A percentile compares a stretch with the other conserved stretches of the same genome.
Conservation (phyloP, 2,113 vertebrate genomes). For the Mastomys natalensis region DNA sequence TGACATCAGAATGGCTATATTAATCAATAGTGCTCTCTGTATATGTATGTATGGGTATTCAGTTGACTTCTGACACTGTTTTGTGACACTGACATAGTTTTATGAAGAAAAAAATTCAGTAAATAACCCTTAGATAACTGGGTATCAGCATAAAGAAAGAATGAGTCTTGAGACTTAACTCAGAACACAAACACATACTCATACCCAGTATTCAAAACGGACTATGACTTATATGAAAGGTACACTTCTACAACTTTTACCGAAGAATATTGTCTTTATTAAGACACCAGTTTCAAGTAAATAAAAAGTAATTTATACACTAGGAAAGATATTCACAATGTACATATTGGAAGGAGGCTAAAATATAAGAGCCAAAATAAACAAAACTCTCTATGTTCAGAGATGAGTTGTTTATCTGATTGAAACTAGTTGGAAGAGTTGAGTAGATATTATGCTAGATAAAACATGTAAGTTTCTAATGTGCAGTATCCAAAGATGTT, state of each 20-base stretch:
- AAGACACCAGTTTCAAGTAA: constrained; percentile 40
- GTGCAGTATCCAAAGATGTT: background rate
- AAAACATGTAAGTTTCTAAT: background rate
- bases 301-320: background rate
- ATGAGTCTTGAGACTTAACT: background rate
- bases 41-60: background rate
- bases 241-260: background rate
- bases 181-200: background rate
- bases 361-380: background rate
- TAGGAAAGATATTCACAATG: background rate
- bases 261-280: background rate
- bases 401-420: background rate
- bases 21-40: background rate
- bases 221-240: background rate
- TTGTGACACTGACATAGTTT: background rate
- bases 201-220: constrained; percentile 5
- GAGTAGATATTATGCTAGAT: background rate
- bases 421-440: background rate
- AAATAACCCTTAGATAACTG: constrained; percentile 21
- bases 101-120: background rate
- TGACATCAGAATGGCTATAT: background rate
- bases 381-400: background rate
- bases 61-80: constrained; percentile 37
- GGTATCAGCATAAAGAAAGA: background rate
- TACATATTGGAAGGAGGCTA: background rate